Base-by-base conservation (phyloP, 1,140 invertebrate species). In the Elymnias hypermnestra region DNA sequence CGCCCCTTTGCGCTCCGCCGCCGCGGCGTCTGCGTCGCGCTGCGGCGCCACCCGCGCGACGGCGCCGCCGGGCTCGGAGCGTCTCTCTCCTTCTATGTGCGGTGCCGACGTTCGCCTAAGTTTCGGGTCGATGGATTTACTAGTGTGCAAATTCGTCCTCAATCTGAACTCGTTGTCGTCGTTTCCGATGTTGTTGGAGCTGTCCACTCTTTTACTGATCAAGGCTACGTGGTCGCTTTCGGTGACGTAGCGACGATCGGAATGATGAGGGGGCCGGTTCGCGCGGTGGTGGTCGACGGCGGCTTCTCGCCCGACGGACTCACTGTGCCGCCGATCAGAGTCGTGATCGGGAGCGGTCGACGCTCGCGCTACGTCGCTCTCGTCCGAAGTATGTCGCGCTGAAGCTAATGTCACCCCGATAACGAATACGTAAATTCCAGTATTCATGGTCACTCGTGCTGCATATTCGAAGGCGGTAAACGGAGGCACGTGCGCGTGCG, bases 361-460 rank as follows among this genome's bases (percentile, higher is more conserved):
- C 1, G 43, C 9, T 3, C 25, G 12, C 21, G 29, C 26, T 47
- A 23, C 29, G 17, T 47, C 28, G 7, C 39, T 13, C n/a, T 8
- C 37, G 7, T 43, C 25, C 7, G 35, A 14, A 12, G 43, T 8
- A 19, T 49, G 35, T 23, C 41, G 35, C 8, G 41, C 28, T 10
- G 47, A 45, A 5, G 26, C 42, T 4, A 43, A 13, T 5, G 45
- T 23, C 18, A 48, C 2, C n/a, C 33, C 43, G 25, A 43, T 19
- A 23, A 53, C 22, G 14, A 57, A 10, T 43, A 57, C 23, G 21
- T 12, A 17, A 21, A 33, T 25, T 41, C 29, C 37, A n/a, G 22
- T 33, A n/a, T 23, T 35, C 50, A 57, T 57, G 13, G 25, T 53
- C 23, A 40, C 38, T 42, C 37, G 50, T 33, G 19, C 31, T 42